Evolutionary conservation across 2,113 vertebrate species (phyloP).

Genomic region (Phaethornis superciliosus): DNA sequence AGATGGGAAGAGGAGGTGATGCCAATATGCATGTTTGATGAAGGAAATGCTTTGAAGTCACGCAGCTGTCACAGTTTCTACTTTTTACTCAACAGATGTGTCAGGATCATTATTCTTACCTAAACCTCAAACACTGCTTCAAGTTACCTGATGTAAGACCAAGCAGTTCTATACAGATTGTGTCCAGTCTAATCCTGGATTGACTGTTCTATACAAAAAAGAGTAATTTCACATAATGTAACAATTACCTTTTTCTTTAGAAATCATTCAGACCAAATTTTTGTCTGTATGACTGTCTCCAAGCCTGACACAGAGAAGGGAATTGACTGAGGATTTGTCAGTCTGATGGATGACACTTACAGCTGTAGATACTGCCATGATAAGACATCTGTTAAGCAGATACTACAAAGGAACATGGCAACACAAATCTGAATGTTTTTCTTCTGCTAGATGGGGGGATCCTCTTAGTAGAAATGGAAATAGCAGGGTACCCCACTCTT

Average conservation of each 20-base stretch:
- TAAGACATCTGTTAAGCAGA: conserved; percentile 30
- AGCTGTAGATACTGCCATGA: background rate
- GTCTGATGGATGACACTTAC: background rate
- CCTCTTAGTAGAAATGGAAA: background rate
- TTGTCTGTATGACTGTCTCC: background rate
- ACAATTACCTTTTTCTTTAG: background rate
- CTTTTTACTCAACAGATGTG: conserved; percentile 35
- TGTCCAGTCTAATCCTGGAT: background rate
- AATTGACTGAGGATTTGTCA: background rate
- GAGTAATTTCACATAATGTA: background rate
- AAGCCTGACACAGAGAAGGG: background rate
- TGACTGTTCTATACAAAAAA: background rate
- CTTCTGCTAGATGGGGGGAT: background rate
- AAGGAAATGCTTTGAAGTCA: conserved; percentile 66
- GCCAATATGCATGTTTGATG: conserved; percentile 15
- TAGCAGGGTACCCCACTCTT: background rate
- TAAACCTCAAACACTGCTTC: conserved; percentile 18
- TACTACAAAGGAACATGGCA: background rate
- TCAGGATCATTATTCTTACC: conserved; percentile 19
- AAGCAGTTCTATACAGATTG: background rate
- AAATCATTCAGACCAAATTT: background rate
- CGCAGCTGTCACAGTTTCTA: conserved; percentile 44
- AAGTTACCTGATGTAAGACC: background rate
- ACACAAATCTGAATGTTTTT: background rate
- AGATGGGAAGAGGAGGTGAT: background rate